phyloP scores from a whole-genome alignment of 2,113 vertebrate genomes.

The Melanerpes aurifrons region DNA sequence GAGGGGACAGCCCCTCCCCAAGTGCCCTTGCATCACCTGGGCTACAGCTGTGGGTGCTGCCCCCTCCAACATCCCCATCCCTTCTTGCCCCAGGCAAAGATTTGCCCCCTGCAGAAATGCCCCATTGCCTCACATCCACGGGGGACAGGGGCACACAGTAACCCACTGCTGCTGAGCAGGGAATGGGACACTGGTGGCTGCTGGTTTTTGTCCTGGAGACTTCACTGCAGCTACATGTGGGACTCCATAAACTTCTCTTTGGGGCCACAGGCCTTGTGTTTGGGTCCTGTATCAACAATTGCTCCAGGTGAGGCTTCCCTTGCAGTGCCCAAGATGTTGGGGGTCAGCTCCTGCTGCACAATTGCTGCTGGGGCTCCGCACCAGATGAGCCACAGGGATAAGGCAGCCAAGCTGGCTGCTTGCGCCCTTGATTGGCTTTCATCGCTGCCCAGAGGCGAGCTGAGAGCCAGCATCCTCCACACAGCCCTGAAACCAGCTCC shows the following conservation, averaged over 20 bases:
- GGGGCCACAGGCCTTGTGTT: not conserved
- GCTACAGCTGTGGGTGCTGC: not conserved
- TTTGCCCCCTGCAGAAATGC: not conserved
- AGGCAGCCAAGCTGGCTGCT: not conserved
- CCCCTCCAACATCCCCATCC: not conserved
- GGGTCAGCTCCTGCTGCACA: not conserved
- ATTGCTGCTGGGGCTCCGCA: not conserved
- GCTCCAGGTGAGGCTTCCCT: accelerated
- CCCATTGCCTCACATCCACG: not conserved
- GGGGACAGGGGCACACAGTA: not conserved
- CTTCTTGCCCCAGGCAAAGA: not conserved
- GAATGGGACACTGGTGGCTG: not conserved
- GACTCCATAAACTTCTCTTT: not conserved
- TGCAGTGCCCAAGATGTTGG: accelerated
- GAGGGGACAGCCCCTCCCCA: accelerated
- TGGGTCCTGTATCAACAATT: not conserved
- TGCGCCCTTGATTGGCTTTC: accelerated
- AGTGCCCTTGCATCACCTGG: accelerated
- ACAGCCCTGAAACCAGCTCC: not conserved
- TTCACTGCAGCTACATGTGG: not conserved
- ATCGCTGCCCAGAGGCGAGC: not conserved
- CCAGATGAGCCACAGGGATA: not conserved
- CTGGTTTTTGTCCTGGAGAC: not conserved
- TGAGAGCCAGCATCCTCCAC: not conserved
- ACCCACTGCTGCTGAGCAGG: not conserved